Evolutionary conservation across 2,797 vertebrate species (phyloP).

Genomic region (Clarias laeviceps): DNA sequence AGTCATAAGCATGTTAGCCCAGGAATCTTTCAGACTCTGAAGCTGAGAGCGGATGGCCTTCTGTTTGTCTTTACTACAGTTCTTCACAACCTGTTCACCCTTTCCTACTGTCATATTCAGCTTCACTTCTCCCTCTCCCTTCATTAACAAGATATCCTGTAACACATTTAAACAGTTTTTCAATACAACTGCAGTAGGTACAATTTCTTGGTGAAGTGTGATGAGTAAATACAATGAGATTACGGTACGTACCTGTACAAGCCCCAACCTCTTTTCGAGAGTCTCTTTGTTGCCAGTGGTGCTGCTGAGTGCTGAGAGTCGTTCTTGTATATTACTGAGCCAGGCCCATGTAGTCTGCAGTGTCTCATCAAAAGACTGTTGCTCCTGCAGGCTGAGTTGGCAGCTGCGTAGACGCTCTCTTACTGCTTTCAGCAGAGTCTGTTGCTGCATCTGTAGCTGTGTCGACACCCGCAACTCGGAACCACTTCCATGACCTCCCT

Average conservation of each 20-base stretch:
- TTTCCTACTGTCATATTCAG: constrained; percentile 96
- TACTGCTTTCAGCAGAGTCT: constrained; percentile 81
- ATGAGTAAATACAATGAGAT: constrained; percentile 21
- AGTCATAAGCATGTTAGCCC: constrained; percentile 84
- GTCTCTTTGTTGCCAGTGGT: constrained; percentile 85
- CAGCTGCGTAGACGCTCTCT: constrained; percentile 82
- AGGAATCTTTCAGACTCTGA: constrained; percentile 83
- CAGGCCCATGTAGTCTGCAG: constrained; percentile 87
- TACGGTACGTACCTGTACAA: constrained; percentile 85
- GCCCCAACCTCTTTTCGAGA: constrained; percentile 82
- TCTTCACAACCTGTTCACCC: constrained; percentile 89
- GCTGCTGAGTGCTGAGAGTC: constrained; percentile 81
- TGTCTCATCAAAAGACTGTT: constrained; percentile 90
- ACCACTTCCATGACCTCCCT: constrained; percentile 84
- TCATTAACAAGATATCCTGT: constrained; percentile 93
- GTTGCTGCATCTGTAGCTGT: constrained; percentile 86
- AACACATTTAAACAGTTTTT: constrained; percentile 11
- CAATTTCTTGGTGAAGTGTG: neutral
- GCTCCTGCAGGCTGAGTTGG: constrained; percentile 90
- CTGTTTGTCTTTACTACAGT: constrained; percentile 84
- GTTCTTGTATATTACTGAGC: constrained; percentile 85
- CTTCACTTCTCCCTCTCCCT: constrained; percentile 95
- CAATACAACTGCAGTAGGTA: neutral
- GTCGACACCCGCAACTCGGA: constrained; percentile 82
- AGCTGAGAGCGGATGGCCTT: constrained; percentile 84